Base-by-base conservation (phyloP, 2,888 invertebrate genomes). In the Drosophila siamana region DNA sequence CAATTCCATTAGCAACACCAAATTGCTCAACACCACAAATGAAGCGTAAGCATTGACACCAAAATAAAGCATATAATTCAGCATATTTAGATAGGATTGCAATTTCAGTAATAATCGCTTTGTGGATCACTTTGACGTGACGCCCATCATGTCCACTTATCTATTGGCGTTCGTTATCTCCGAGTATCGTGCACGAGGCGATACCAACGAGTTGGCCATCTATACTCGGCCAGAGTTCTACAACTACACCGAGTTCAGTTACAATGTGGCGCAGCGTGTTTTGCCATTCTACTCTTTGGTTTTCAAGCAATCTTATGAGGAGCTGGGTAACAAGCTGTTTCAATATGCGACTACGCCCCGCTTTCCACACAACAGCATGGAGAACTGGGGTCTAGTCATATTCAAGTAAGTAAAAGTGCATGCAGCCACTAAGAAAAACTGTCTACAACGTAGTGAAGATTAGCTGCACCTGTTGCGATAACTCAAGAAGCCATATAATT, bases 341-440 rank as follows among this genome's bases (percentile, higher is more conserved):
- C 96, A 97, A 89, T 95, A 96, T 78, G 94, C 96, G 4, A 96
- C 96, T 0, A 93, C 97, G 43, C 95, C 96, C 0, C 95, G 96
- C 80, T 97, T 97, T 91, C 94, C 94, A 0, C 95, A 95, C 54
- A 95, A 94, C 15, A 95, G 97, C 65, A 97, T 97, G 97, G 97
- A 97, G 89, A 97, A 98, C 89, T 97, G 97, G 97, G 98, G 97
- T 0, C 93, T 97, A 6, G 94, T 97, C 6, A 97, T 96, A 2
- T 97, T 96, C 92, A 94, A 94, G 95, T 95, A 90, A 95, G 90
- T 93, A 93, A 19, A 43, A 2, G 26, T 22, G n/a, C 4, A 11
- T n/a, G n/a, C 6, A 15, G 4, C 1, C 38, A 16, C 2, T 9
- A 1, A 30, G 22, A 13, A 9, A 33, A 3, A 9, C 11, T 11